These are phyloP conservation scores for Ruditapes philippinarum DNA, from an alignment of 1,140 invertebrate species.

Conservation along the genomic window DNA sequence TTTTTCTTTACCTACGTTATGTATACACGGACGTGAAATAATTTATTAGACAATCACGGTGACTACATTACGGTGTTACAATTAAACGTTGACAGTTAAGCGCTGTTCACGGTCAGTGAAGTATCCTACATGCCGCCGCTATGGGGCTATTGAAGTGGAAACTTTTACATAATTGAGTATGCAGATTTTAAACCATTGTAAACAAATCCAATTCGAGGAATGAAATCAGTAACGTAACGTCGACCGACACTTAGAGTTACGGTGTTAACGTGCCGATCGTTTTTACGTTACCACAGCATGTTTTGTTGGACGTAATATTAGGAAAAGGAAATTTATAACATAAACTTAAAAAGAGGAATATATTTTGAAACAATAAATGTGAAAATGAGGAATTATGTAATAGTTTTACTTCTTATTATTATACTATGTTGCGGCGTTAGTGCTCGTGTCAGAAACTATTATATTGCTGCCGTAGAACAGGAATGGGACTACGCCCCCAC, in stretches of 20 bases:
- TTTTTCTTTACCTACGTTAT: not conserved
- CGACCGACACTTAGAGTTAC: not conserved
- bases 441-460: constrained; percentile 68
- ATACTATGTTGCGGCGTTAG: not conserved
- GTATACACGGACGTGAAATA: not conserved
- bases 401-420: not conserved
- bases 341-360: too few species aligned
- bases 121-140: not conserved
- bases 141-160: not conserved
- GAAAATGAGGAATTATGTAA: constrained; percentile 6
- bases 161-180: constrained; percentile 34
- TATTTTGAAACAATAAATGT: too few species aligned
- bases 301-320: not conserved
- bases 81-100: constrained; percentile 36
- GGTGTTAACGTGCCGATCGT: not conserved
- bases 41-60: not conserved
- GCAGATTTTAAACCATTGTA: constrained; percentile 13
- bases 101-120: constrained; percentile 18
- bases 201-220: not conserved
- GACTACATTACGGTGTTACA: not conserved
- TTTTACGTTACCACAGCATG: not conserved
- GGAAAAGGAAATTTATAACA: not conserved
- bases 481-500: constrained; percentile 80
- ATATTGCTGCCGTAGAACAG: constrained; percentile 77
- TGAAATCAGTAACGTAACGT: not conserved